Evolutionary conservation across 2,113 vertebrate species (phyloP).

Genomic region (Lagopus leucura): DNA sequence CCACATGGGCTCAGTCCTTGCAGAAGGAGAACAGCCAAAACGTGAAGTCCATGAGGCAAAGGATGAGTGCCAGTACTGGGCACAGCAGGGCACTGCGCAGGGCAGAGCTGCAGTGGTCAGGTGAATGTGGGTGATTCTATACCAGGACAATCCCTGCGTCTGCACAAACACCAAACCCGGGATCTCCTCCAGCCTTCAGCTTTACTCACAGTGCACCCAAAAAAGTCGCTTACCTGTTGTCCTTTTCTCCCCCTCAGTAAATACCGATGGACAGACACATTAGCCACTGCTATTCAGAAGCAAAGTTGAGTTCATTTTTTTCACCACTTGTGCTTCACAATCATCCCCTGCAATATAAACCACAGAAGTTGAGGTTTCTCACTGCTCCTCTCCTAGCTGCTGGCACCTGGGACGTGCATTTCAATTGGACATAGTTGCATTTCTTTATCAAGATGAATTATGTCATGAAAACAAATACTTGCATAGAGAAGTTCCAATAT

Average conservation of each 20-base stretch:
- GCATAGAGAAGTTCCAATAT: neutral
- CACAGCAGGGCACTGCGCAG: neutral
- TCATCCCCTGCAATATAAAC: neutral
- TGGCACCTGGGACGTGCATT: neutral
- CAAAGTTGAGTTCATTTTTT: neutral
- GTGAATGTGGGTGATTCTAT: neutral
- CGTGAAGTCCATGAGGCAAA: fast-evolving
- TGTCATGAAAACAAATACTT: constrained; percentile 18
- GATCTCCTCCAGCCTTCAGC: neutral
- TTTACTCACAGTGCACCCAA: neutral
- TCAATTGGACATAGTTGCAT: neutral
- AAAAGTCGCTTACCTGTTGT: neutral
- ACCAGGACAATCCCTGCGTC: neutral
- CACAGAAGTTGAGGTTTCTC: neutral
- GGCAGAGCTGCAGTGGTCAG: fast-evolving
- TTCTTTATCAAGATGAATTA: neutral
- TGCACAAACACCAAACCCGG: neutral
- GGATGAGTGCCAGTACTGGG: too few relatives aligned
- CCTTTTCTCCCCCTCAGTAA: neutral
- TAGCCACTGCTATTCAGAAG: neutral
- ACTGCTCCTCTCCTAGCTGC: neutral
- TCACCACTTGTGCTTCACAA: neutral
- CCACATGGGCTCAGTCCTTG: neutral
- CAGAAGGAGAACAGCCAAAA: neutral
- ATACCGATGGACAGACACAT: neutral